Percentiles rank a stretch among this genome's conserved stretches.
phyloP scores from a whole-genome alignment of 2,888 invertebrate genomes.

The Parochlus steinenii region DNA sequence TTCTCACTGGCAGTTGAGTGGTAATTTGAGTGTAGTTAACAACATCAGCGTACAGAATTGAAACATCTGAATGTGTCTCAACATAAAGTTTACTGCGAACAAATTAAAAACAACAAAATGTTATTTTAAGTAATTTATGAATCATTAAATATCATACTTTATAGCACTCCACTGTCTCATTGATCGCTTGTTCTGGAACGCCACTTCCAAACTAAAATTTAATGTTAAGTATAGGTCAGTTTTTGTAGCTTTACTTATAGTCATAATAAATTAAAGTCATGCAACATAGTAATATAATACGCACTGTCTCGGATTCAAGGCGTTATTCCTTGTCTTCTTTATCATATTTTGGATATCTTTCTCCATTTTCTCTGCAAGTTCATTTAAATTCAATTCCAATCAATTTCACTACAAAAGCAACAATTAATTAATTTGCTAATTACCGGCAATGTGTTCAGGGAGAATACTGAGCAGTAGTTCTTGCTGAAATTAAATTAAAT shows the following conservation, averaged over 20 bases:
- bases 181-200: too few relatives aligned
- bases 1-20: conserved; percentile 59
- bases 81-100: conserved; percentile 61
- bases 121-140: neutral
- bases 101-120: neutral
- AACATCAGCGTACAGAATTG: conserved; percentile 83
- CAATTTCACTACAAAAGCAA: too few relatives aligned
- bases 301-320: conserved; percentile 2
- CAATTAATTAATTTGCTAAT: too few relatives aligned
- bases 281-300: conserved; percentile 19
- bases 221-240: too few relatives aligned
- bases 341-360: conserved; percentile 41
- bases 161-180: conserved; percentile 12
- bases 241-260: neutral
- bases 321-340: conserved; percentile 27
- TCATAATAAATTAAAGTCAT: neutral
- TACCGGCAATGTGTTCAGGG: conserved; percentile 71
- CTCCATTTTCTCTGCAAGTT: conserved; percentile 38
- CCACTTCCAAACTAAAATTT: too few relatives aligned
- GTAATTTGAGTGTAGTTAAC: conserved; percentile 86
- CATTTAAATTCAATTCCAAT: too few relatives aligned
- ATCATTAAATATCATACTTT: conserved; percentile 7
- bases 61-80: conserved; percentile 74
- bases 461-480: conserved; percentile 71
- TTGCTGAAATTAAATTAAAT: conserved; percentile 37